Conservation (phyloP, 2,888 invertebrate species). For the Mycalesis mineus region DNA sequence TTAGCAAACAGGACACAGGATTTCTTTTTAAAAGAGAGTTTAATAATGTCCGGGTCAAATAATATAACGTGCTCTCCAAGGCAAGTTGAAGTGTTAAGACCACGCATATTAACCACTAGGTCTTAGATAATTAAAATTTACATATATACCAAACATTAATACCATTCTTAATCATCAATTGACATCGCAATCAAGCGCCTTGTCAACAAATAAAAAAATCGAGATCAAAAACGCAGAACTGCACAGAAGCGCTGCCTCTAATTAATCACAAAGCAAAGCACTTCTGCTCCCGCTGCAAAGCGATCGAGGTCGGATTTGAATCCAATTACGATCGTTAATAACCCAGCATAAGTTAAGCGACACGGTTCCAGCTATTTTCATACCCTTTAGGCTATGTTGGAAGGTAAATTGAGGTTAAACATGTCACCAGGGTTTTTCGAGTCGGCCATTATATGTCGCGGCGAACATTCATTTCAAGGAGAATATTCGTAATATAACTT, state of each 20-base stretch:
- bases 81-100: too few species aligned
- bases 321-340: slow-evolving; percentile 20
- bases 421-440: background rate
- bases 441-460: background rate
- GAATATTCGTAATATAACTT: background rate
- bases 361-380: slow-evolving; percentile 7
- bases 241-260: background rate
- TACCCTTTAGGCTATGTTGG: background rate
- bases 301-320: slow-evolving; percentile 15
- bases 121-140: too few species aligned
- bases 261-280: background rate
- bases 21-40: too few species aligned
- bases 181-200: background rate
- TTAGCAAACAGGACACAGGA: too few species aligned
- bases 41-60: too few species aligned
- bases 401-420: background rate
- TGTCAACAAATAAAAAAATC: background rate
- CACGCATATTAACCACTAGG: too few species aligned
- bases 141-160: too few species aligned
- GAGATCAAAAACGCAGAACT: background rate
- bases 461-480: background rate
- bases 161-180: background rate
- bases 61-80: too few species aligned
- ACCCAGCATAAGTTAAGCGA: slow-evolving; percentile 15
- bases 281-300: slow-evolving; percentile 8